Percentiles rank a stretch among this genome's conserved stretches.
phyloP scores from a whole-genome alignment of 2,113 vertebrate species.

The Willisornis vidua region DNA sequence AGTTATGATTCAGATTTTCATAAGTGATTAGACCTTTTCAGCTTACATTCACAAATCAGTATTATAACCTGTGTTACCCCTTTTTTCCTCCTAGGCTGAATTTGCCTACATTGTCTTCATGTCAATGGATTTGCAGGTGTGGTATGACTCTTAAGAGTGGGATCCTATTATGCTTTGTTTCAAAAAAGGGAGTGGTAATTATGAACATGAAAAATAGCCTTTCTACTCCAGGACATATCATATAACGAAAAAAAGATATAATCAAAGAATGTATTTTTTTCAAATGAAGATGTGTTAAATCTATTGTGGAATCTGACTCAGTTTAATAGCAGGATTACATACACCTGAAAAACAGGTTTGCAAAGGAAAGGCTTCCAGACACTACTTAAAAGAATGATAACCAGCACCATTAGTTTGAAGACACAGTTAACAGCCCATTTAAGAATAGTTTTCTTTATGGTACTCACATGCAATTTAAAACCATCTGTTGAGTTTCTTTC shows the following conservation, averaged over 20 bases:
- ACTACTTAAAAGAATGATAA: not conserved
- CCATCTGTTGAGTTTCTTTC: not conserved
- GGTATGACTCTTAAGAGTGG: not conserved
- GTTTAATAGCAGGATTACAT: not conserved
- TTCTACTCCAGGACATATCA: not conserved
- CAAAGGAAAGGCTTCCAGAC: not conserved
- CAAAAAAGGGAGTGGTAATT: not conserved
- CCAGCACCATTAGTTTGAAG: not conserved
- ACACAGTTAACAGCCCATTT: not conserved
- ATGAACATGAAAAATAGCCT: not conserved
- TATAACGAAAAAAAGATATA: not conserved
- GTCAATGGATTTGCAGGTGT: not conserved
- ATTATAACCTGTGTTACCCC: not conserved
- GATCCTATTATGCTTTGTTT: not conserved
- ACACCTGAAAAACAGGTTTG: constrained; percentile 24
- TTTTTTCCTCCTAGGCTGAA: not conserved
- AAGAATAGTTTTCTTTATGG: not conserved
- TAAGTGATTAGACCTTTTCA: not conserved
- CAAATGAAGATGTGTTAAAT: not conserved
- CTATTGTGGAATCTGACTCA: not conserved
- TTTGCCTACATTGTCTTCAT: not conserved
- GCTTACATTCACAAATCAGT: not conserved
- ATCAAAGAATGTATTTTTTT: not conserved
- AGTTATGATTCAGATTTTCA: not conserved
- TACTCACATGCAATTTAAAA: not conserved